Base-by-base conservation (phyloP, 1,140 invertebrate genomes). In the Leptinotarsa defecta region DNA sequence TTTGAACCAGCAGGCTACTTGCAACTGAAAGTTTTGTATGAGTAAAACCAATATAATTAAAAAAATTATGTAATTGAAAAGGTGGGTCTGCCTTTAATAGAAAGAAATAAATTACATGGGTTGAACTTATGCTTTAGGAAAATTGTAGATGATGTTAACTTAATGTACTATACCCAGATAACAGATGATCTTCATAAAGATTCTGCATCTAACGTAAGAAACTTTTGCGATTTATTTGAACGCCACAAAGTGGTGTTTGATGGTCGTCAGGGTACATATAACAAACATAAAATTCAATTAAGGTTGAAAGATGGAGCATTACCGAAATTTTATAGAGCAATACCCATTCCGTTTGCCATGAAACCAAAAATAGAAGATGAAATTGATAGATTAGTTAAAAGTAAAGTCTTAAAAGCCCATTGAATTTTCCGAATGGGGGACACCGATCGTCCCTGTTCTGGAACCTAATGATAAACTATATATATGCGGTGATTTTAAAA, bases 1-100 rank as follows among this genome's bases (percentile, higher is more conserved):
- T 68, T 68, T 19, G 13, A 68, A 68, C 67, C 3, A 68, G 19
- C 48, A 3, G 34, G 34, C 2, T 68, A 68, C 24, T 68, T 68
- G 34, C 0, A 68, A 68, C 1, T 68, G 34, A 24, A 24, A 4
- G 1, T 24, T 4, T 24, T 3, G 24, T 24, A 24, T 24, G 24
- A 24, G 24, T 1, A 24, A 24, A 4, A 24, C 0, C 3, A 24
- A 24, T 24, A 4, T 24, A 24, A 24, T 24, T 24, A 1, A 4
- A 24, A 24, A 24, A 4, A 1, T 4, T 4, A 24, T 24, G 24
- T 24, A 24, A 24, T 4, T 20, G 8, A 64, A 64, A 64, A 64
- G 22, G 63, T 4, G 0, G 63, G 63, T 64, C 13, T 4, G 13
- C 19, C 6, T 24, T 19, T 22, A 19, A 64, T 64, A 0, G 67